Conservation (phyloP, 2,888 invertebrate species). For the Erebia ligea region DNA sequence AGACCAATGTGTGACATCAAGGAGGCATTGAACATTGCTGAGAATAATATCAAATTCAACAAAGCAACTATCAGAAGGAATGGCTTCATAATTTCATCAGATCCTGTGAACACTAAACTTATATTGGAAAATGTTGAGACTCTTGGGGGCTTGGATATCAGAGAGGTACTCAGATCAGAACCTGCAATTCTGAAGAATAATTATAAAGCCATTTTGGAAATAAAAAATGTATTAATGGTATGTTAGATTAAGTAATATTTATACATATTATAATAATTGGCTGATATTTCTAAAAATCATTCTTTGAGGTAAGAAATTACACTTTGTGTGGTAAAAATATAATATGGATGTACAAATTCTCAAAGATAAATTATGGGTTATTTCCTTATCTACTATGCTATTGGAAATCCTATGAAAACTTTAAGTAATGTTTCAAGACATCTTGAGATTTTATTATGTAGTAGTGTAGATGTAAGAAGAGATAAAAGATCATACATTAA, state of each 20-base stretch:
- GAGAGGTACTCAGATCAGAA: constrained; percentile 75
- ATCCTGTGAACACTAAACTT: constrained; percentile 82
- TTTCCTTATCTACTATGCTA: too few relatives aligned
- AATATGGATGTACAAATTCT: too few relatives aligned
- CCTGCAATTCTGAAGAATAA: constrained; percentile 86
- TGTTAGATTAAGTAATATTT: constrained; percentile 22
- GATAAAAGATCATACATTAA: too few relatives aligned
- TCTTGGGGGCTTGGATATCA: constrained; percentile 82
- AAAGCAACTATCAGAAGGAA: constrained; percentile 80
- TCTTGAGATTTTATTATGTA: too few relatives aligned
- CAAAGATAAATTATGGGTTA: too few relatives aligned
- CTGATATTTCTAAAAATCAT: too few relatives aligned
- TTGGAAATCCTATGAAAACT: too few relatives aligned
- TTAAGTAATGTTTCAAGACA: too few relatives aligned
- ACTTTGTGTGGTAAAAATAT: too few relatives aligned
- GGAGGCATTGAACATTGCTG: constrained; percentile 80
- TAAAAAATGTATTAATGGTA: constrained; percentile 81
- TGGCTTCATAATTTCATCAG: constrained; percentile 83
- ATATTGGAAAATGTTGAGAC: constrained; percentile 80
- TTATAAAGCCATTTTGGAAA: constrained; percentile 79
- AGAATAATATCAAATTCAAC: constrained; percentile 81
- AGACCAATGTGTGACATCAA: constrained; percentile 76
- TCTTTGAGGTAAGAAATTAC: too few relatives aligned
- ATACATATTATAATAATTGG: too few relatives aligned
- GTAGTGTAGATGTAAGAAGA: too few relatives aligned